Base-by-base conservation (phyloP, 2,113 vertebrate genomes). In the Oplegnathus fasciatus region DNA sequence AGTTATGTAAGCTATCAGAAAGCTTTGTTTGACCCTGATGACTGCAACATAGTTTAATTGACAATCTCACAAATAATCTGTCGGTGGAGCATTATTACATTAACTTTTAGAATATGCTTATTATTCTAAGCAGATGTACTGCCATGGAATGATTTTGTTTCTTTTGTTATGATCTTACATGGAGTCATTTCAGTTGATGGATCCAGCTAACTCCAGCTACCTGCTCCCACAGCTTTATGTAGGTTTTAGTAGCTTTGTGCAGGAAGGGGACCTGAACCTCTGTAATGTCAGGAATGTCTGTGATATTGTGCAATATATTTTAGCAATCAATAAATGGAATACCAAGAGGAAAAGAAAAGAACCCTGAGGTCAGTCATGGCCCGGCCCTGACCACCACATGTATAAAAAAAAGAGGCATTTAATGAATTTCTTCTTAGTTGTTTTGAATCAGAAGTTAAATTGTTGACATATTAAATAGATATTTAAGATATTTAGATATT, bases 311-410 rank as follows among this genome's bases (percentile, higher is more conserved):
- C 40, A 42, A 8, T 42, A 42, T 42, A 42, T n/a, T 22, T 15
- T 40, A 37, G 20, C 44, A 77, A 28, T 60, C 42, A 58, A 48
- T 67, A 75, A 74, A 65, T 54, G 46, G 65, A 28, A 64, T 28
- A 64, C 17, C 4, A 50, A 30, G 58, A n/a, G 22, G 2, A 75
- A 69, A 76, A 26, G 8, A 42, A 57, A 30, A 44, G 28, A 58
- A 18, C 61, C 40, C 44, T 18, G 24, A 17, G 18, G 10, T 65
- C 42, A 52, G 48, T 20, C 13, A 30, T 40, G 9, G 30, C 3
- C 9, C 40, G 48, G 20, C 22, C n/a, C 18, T 48, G 71, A 34
- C 1, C 52, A 14, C 44, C 4, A 58, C 54, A 73, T 72, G 60
- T 30, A 42, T 32, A 20, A 4, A 18, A 52, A 24, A 73, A 54